Base-by-base conservation (phyloP, 1,140 invertebrate genomes). In the Parasteatoda tepidariorum region DNA sequence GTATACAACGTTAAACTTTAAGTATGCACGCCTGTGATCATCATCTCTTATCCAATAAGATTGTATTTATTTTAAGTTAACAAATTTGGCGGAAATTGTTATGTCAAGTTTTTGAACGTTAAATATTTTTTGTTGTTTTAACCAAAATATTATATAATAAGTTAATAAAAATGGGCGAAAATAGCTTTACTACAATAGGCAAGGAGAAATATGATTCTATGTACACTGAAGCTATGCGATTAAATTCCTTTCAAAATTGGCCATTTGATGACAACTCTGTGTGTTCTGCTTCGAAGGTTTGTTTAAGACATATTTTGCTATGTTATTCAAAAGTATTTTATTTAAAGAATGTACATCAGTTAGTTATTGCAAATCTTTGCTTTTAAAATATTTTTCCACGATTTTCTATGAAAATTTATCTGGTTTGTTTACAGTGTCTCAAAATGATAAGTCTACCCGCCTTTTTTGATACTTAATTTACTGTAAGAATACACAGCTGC, bases 211-310 rank as follows among this genome's bases (percentile, higher is more conserved):
- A 59, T 18, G 76, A 79, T 62, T 34, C 48, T n/a, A 62, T 73
- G 67, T 83, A 64, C 15, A 64, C 68, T 26, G 79, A 83, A 62
- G 83, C 84, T 15, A 73, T 85, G 31, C 74, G 88, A 28, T 66
- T 88, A 0, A 83, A 86, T 73, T 86, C 87, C 7, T 88, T 88
- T 82, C 82, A 86, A 83, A 85, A 86, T 18, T 89, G 88, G 88
- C 88, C 88, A 33, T 88, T 87, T 83, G 68, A 85, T 38, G 85
- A 86, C 26, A 81, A 86, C 22, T 86, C 86, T 59, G 81, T 48
- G 18, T 89, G 88, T 75, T 87, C 85, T 5, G 86, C 88, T 18
- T 83, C 85, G 54, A 87, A 87, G 84, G 88, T 88, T 59, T 6
- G 18, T 61, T 24, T 24, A 24, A 22, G 57, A 55, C 7, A 34